Percentiles rank a stretch among this genome's conserved stretches.
Conservation (phyloP, 1,140 invertebrate species). For the Trichonephila inaurata region DNA sequence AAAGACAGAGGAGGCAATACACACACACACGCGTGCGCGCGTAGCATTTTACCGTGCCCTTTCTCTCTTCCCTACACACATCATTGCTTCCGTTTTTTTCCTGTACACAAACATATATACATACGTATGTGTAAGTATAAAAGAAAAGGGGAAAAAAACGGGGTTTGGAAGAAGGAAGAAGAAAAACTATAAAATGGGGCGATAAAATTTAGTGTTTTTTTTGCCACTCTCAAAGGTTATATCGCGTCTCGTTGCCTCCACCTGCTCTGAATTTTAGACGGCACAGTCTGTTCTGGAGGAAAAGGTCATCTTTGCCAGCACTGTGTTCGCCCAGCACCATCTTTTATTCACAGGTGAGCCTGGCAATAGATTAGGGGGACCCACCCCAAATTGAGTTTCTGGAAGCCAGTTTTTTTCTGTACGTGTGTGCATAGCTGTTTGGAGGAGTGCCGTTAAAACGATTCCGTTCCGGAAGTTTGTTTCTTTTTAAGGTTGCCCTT, state of each 20-base stretch:
- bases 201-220: conserved; percentile 63
- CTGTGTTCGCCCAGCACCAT: conserved; percentile 17
- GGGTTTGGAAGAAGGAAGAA: neutral
- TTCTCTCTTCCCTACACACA: neutral
- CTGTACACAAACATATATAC: neutral
- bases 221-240: conserved; percentile 33
- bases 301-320: conserved; percentile 56
- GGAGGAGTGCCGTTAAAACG: neutral
- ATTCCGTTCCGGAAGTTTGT: neutral
- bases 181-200: conserved; percentile 43
- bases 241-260: conserved; percentile 1
- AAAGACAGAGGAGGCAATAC: neutral
- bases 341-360: conserved; percentile 58
- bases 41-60: neutral
- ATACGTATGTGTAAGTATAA: neutral
- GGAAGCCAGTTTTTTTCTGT: neutral
- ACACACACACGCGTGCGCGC: neutral
- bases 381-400: neutral
- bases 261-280: conserved; percentile 32
- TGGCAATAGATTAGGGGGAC: neutral
- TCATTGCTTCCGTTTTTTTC: conserved; percentile 27
- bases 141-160: neutral
- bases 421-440: neutral
- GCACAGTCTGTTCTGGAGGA: neutral
- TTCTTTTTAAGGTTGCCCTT: neutral